These are phyloP conservation scores for Calephelis nemesis DNA, from an alignment of 1,140 invertebrate genomes.

Conservation along the genomic window DNA sequence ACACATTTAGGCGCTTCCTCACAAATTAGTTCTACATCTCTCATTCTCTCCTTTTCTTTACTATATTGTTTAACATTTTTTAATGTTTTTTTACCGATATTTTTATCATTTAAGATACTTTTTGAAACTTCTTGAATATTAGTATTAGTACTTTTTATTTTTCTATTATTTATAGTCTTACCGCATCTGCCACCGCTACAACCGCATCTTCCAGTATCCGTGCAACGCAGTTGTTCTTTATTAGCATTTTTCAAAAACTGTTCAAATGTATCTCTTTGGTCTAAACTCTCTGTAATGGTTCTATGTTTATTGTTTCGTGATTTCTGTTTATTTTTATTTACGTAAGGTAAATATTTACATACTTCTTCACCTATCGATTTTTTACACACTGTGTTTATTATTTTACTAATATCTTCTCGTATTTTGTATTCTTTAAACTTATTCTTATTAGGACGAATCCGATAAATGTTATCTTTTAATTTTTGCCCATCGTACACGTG, in stretches of 20 bases:
- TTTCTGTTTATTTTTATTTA: not conserved
- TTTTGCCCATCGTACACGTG: too few relatives aligned
- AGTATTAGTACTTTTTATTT: not conserved
- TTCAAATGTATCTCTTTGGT: not conserved
- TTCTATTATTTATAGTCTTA: not conserved
- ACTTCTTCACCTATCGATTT: not conserved
- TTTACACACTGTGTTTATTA: not conserved
- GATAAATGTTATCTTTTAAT: too few relatives aligned
- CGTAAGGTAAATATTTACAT: constrained; percentile 4
- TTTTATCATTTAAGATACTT: too few relatives aligned
- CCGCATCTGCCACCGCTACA: too few relatives aligned
- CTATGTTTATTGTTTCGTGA: not conserved
- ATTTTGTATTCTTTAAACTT: too few relatives aligned
- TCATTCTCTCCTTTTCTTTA: too few relatives aligned
- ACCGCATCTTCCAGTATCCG: not conserved
- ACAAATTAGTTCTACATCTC: too few relatives aligned
- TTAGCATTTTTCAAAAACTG: not conserved
- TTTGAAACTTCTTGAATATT: not conserved
- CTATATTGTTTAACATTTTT: too few relatives aligned
- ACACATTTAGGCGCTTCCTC: too few relatives aligned
- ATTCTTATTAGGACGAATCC: too few relatives aligned
- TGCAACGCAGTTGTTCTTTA: not conserved
- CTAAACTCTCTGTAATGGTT: not conserved
- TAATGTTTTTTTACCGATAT: too few relatives aligned
- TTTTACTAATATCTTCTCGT: too few relatives aligned